Evolutionary conservation across 2,113 vertebrate genomes (phyloP).

Genomic region (Psettodes erumei): DNA sequence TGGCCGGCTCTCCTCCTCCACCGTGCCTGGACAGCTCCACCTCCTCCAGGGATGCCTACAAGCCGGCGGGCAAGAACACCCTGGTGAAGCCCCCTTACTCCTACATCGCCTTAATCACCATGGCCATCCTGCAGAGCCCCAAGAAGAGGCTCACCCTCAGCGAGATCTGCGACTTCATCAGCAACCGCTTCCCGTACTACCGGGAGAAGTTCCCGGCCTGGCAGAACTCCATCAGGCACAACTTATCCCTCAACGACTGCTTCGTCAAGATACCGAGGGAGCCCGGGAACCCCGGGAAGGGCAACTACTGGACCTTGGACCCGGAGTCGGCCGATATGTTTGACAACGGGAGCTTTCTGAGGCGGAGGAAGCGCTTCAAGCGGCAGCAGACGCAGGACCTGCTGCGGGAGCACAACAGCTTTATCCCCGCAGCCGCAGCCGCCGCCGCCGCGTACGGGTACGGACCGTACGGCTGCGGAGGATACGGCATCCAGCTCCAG

Average conservation of each 20-base stretch:
- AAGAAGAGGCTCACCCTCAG: slow-evolving; percentile 94
- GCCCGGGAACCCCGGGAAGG: slow-evolving; percentile 91
- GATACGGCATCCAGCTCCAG: slow-evolving; percentile 91
- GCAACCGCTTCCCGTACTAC: slow-evolving; percentile 89
- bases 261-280: slow-evolving; percentile 91
- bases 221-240: slow-evolving; percentile 91
- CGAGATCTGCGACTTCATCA: slow-evolving; percentile 91
- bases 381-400: slow-evolving; percentile 89
- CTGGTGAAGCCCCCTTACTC: slow-evolving; percentile 95
- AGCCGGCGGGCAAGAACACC: slow-evolving; percentile 85
- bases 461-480: slow-evolving; percentile 89
- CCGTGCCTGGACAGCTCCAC: slow-evolving; percentile 79
- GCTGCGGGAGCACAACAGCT: slow-evolving; percentile 83
- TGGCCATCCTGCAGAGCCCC: slow-evolving; percentile 94
- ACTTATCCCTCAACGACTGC: slow-evolving; percentile 89
- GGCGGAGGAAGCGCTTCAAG: slow-evolving; percentile 94
- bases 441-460: slow-evolving; percentile 85
- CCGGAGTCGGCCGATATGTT: slow-evolving; percentile 94
- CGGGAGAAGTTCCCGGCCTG: slow-evolving; percentile 90
- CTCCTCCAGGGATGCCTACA: slow-evolving; percentile 77
- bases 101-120: slow-evolving; percentile 95
- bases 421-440: slow-evolving; percentile 73
- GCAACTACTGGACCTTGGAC: slow-evolving; percentile 94
- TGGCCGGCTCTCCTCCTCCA: slow-evolving; percentile 78
- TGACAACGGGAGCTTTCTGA: slow-evolving; percentile 92